phyloP scores from a whole-genome alignment of 2,797 vertebrate species.

The Carcharodon carcharias region DNA sequence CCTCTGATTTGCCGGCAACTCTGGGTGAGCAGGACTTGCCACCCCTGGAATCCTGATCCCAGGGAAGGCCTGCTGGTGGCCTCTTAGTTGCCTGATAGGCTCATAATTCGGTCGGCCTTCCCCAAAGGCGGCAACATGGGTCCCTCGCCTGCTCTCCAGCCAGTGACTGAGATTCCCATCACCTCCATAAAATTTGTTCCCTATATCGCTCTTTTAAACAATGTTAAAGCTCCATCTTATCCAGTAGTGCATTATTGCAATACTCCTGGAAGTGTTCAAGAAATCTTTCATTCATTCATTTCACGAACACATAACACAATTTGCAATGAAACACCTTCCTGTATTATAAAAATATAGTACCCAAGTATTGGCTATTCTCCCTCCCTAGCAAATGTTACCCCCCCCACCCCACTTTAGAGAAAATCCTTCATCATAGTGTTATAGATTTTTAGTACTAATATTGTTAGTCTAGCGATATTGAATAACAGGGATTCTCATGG shows the following conservation, averaged over 20 bases:
- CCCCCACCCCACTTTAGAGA: background rate
- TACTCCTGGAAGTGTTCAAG: background rate
- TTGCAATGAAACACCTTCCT: background rate
- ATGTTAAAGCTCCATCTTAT: background rate
- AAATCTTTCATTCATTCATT: background rate
- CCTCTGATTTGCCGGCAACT: no score
- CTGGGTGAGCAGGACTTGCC: no score
- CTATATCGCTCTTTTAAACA: background rate
- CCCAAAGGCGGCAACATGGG: no score
- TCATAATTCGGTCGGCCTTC: no score
- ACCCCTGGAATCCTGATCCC: no score
- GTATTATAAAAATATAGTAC: background rate
- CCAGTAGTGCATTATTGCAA: background rate
- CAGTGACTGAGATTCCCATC: no score
- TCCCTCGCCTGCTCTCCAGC: no score
- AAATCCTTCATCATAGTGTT: background rate
- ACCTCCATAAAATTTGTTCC: no score
- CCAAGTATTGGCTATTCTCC: background rate
- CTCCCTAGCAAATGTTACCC: background rate
- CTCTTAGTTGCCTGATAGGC: no score
- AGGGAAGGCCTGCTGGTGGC: no score
- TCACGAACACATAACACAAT: background rate
- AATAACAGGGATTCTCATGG: background rate
- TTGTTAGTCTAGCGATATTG: background rate
- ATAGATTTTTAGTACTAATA: background rate